Evolutionary conservation across 1,140 invertebrate species (phyloP), one percentile per base, ranked within the genome.

Genomic region (Lepidurus apus): DNA sequence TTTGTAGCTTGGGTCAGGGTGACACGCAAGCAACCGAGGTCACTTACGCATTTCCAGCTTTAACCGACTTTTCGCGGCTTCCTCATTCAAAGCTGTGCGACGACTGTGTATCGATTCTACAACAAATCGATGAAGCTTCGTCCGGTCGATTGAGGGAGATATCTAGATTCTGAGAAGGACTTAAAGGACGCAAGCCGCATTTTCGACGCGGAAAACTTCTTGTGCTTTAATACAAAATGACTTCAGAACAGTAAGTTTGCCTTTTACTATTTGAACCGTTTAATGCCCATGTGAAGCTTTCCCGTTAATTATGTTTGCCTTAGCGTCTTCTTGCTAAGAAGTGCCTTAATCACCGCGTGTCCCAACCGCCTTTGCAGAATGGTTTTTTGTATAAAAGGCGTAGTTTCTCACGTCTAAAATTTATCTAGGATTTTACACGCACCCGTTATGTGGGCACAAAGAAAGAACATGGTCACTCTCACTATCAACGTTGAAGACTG

Each of bases 401-500:
- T 7, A 65, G 17, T 7, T 65, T 6, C 21, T 65, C 6, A 65
- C 21, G 21, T 65, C 3, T 9, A 65, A 65, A n/a, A 7, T 65
- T 1, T 65, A 4, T 82, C 43, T 81, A 86, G 83, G 74, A 78
- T 83, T 78, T 79, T 88, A 82, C 92, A 93, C 80, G 95, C 95
- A 47, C 90, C 93, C 74, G 91, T 97, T 65, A 90, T 92, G 83
- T 98, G 96, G 96, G 96, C 96, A 24, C 95, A 98, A 86, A 90
- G 93, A 83, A 91, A 88, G 82, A 88, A 90, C 81, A 85, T 91
- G 81, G 85, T 98, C 65, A 96, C 91, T 85, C 85, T 98, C 76
- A 97, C 94, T 74, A 91, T 98, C 82, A 93, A 93, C 84, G 86
- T 98, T 81, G 95, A 96, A 89, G 93, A 94, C 83, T 95, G 93